Evolutionary conservation across 2,797 vertebrate species (phyloP).

Genomic region (Syngnathus acus): DNA sequence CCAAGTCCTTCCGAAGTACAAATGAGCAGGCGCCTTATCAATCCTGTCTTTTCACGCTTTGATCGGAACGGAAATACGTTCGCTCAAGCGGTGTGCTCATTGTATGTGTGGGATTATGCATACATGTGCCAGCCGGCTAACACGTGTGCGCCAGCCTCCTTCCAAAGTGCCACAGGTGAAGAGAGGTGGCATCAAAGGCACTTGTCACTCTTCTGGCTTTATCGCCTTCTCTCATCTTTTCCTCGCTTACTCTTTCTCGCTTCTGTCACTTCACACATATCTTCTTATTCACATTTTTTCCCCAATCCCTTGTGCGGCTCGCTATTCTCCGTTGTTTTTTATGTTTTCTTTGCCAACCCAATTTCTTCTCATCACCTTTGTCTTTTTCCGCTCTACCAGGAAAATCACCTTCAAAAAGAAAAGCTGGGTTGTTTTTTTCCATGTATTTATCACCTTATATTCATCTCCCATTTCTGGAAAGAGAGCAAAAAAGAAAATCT

Average conservation of each 20-base stretch:
- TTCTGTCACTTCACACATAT: conserved; percentile 50
- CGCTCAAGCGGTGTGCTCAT: conserved; percentile 10
- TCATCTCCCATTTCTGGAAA: conserved; percentile 51
- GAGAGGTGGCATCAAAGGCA: conserved; percentile 49
- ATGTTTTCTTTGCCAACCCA: conserved; percentile 13
- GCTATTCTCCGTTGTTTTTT: conserved; percentile 30
- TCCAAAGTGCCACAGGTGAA: conserved; percentile 45
- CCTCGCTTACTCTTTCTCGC: conserved; percentile 37
- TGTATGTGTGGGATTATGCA: neutral
- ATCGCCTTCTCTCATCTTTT: conserved; percentile 49
- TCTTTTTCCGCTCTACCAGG: conserved; percentile 43
- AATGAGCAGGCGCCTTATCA: conserved; percentile 61
- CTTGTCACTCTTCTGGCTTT: conserved; percentile 54
- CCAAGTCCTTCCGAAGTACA: conserved; percentile 36
- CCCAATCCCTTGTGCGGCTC: conserved; percentile 32
- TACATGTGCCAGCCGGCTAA: neutral
- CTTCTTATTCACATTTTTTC: conserved; percentile 14
- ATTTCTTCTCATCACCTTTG: conserved; percentile 46
- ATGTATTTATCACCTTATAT: conserved; percentile 35
- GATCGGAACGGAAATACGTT: conserved; percentile 40
- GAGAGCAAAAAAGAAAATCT: conserved; percentile 27
- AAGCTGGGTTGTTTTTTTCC: neutral
- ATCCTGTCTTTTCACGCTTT: conserved; percentile 53
- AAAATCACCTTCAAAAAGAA: conserved; percentile 50
- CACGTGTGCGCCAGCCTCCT: neutral